phyloP scores from a whole-genome alignment of 2,113 vertebrate species.

The Muntiacus reevesi region DNA sequence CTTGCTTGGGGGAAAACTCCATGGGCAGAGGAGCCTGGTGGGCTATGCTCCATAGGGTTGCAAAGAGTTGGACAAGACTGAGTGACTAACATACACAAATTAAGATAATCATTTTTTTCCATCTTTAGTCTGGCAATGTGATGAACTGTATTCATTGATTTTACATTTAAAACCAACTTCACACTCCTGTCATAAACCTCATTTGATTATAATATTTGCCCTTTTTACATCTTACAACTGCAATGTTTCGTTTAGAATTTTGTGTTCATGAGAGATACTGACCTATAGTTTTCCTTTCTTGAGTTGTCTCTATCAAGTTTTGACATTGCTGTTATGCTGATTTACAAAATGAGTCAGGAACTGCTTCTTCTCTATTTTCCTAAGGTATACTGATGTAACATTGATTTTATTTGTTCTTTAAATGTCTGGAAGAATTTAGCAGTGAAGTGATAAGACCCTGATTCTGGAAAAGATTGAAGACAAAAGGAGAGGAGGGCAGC shows the following conservation, averaged over 20 bases:
- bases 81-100: background rate
- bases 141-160: background rate
- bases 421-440: background rate
- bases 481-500: background rate
- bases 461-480: background rate
- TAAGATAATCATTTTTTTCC: background rate
- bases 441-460: background rate
- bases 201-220: background rate
- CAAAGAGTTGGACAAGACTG: background rate
- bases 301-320: background rate
- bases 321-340: background rate
- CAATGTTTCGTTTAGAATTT: background rate
- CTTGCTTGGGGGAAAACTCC: background rate
- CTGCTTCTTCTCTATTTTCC: background rate
- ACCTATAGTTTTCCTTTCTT: background rate
- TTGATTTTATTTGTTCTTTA: background rate
- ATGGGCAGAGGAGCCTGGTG: accelerated
- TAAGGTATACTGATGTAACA: background rate
- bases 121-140: background rate
- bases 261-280: background rate
- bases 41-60: background rate
- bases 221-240: background rate
- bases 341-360: background rate
- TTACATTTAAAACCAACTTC: background rate
- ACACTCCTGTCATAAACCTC: background rate